Evolutionary conservation across 2,888 invertebrate species (phyloP), one percentile per base, ranked within the genome.

Genomic region (Ceratothoa steindachneri): DNA sequence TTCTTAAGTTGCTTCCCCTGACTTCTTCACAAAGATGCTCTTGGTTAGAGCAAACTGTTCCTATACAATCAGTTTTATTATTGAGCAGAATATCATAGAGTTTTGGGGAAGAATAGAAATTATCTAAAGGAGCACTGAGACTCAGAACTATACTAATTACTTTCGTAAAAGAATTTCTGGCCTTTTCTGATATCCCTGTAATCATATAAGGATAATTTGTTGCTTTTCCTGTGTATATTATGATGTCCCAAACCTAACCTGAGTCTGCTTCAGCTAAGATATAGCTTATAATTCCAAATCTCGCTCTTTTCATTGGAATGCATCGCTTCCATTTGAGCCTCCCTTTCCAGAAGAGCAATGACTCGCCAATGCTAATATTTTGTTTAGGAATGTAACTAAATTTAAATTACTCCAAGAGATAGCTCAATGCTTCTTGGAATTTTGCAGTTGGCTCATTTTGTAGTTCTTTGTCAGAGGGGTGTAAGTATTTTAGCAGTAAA

Each of bases 301-400:
- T 75, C 12, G 51, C 19, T 19, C 69, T 24, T 68, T 64, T 73
- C 52, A 72, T 69, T 27, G 64, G 69, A 29, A 69, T 75, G 24
- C 55, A 72, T 52, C 69, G 53, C 65, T 60, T 75, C 75, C 67
- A 72, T 30, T 52, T 53, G 0, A 55, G 60, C 24, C 68, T 28
- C 64, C 75, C 75, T 68, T 68, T 75, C 69, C 72, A 75, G 24
- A 68, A 22, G 19, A 75, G 71, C 24, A 72, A 65, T n/a, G 72
- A 75, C 28, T 75, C 72, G 53, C 73, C 75, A 64, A 69, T 51
- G 29, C 52, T 64, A 28, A 75, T 73, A 29, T 68, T 30, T 53
- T 69, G 28, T 30, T 72, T 9, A 27, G 75, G 60, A 28, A 52
- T 24, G 52, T 73, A 75, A 52, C 27, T 41, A 30, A 67, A 69